These are phyloP conservation scores for Pandemis corylana DNA, from an alignment of 2,888 invertebrate species.

Conservation along the genomic window DNA sequence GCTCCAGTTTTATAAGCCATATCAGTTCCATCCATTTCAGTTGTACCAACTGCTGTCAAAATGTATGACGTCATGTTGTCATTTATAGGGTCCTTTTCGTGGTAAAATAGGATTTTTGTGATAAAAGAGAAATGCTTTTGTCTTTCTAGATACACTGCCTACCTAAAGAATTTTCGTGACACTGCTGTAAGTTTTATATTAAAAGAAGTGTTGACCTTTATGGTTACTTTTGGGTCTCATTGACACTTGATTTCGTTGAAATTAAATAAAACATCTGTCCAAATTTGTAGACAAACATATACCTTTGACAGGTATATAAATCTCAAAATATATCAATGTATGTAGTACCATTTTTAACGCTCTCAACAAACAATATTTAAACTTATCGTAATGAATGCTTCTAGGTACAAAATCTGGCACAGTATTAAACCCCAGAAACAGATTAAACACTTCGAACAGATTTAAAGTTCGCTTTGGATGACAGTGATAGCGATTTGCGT, in stretches of 20 bases:
- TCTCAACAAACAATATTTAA: too few relatives aligned
- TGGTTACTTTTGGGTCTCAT: too few relatives aligned
- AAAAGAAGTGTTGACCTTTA: too few relatives aligned
- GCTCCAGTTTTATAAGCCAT: background rate
- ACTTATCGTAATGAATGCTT: background rate
- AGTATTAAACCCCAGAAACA: background rate
- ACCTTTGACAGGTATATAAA: too few relatives aligned
- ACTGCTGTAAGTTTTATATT: too few relatives aligned
- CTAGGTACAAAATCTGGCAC: background rate
- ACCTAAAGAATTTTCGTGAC: too few relatives aligned
- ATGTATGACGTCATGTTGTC: background rate
- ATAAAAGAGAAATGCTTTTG: background rate
- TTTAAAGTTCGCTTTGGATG: background rate
- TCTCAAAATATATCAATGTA: too few relatives aligned
- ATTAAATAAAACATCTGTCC: too few relatives aligned
- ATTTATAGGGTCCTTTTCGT: background rate
- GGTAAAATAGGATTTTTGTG: background rate
- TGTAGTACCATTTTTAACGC: too few relatives aligned
- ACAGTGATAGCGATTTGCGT: slow-evolving; percentile 12
- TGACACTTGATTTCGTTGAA: too few relatives aligned
- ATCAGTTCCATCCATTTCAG: background rate
- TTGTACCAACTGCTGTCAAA: slow-evolving; percentile 20
- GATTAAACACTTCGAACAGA: background rate
- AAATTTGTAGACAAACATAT: too few relatives aligned
- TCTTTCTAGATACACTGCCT: background rate